Percentiles rank a stretch among this genome's conserved stretches.
Evolutionary conservation across 1,140 invertebrate genomes (phyloP).

Genomic region (Platyura marginata): DNA sequence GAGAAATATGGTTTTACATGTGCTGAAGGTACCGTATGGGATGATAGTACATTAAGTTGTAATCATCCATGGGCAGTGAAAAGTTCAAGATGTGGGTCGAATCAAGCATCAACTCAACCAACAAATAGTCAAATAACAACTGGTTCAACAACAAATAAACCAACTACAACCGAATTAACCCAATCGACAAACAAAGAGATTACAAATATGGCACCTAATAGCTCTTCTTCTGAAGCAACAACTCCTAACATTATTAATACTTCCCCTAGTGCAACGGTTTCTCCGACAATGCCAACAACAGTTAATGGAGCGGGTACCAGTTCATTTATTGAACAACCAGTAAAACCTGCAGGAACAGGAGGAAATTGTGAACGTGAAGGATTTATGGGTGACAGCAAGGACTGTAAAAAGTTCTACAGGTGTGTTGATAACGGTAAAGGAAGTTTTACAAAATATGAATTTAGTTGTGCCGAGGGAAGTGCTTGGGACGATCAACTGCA

Average conservation of each 20-base stretch:
- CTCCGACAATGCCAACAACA: not conserved
- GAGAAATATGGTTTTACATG: constrained; percentile 39
- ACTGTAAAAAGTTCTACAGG: constrained; percentile 48
- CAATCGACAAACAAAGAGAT: too few species aligned
- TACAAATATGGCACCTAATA: too few species aligned
- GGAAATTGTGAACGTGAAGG: constrained; percentile 26
- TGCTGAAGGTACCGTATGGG: constrained; percentile 44
- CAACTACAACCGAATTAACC: not conserved
- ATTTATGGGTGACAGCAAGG: constrained; percentile 33
- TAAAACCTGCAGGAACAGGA: constrained; percentile 5
- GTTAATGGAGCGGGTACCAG: constrained; percentile 2
- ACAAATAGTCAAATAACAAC: constrained; percentile 6
- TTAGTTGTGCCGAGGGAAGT: constrained; percentile 42
- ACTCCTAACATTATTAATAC: too few species aligned
- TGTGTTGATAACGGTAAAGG: constrained; percentile 39
- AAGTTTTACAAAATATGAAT: constrained; percentile 36
- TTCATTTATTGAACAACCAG: constrained; percentile 6
- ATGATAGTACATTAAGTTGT: constrained; percentile 33
- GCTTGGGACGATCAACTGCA: constrained; percentile 39
- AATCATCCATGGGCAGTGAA: constrained; percentile 34
- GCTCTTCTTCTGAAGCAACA: too few species aligned
- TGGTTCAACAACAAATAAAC: not conserved
- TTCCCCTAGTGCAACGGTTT: too few species aligned
- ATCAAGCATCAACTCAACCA: constrained; percentile 4
- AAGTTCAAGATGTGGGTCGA: constrained; percentile 13